Percentiles rank a stretch among this genome's conserved stretches.
phyloP scores from a whole-genome alignment of 2,888 invertebrate species.

The Sarcophaga rosellei region DNA sequence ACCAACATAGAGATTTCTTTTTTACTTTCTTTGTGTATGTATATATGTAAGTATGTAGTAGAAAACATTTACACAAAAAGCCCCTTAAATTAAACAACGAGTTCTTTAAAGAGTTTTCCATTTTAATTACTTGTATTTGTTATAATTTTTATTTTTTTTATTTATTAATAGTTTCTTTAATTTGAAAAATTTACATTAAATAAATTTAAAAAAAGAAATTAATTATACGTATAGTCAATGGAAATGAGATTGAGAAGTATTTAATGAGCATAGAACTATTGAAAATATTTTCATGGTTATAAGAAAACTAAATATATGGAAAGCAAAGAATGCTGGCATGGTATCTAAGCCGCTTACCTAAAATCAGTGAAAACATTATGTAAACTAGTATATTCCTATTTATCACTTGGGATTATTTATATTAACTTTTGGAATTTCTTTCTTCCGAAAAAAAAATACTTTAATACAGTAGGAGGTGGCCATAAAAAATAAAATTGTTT shows the following conservation, averaged over 20 bases:
- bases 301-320: no score
- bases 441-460: no score
- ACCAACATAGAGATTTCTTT: constrained; percentile 57
- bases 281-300: no score
- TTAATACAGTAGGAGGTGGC: no score
- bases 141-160: constrained; percentile 4
- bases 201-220: constrained; percentile 5
- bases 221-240: background rate
- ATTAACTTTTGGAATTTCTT: no score
- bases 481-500: no score
- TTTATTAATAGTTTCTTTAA: background rate
- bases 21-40: constrained; percentile 6
- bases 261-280: no score
- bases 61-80: constrained; percentile 67
- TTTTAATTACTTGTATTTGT: constrained; percentile 15
- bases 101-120: constrained; percentile 34
- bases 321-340: no score
- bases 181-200: background rate
- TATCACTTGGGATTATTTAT: no score
- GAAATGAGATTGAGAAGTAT: background rate
- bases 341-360: no score
- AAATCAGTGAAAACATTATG: no score
- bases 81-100: constrained; percentile 64
- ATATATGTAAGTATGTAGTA: background rate
- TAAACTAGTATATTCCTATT: no score